Evolutionary conservation across 1,140 invertebrate genomes (phyloP), one percentile per base, ranked within the genome.

Genomic region (Radopholus similis): DNA sequence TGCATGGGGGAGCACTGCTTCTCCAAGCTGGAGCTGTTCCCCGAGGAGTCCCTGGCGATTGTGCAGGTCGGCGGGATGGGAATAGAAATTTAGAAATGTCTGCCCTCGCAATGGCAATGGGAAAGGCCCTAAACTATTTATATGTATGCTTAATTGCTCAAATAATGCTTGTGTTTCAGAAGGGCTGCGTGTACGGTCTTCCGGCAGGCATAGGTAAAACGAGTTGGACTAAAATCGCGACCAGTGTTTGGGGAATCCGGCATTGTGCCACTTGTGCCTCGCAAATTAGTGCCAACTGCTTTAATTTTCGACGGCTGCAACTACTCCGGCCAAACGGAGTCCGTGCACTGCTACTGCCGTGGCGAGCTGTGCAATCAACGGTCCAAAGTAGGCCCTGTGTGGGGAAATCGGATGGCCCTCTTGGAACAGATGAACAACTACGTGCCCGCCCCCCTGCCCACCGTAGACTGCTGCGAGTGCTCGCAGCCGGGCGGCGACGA

Each of bases 401-500:
- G 30, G 28, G 6, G 26, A 77, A 5, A 44, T 42, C 18, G 6
- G 5, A 30, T 47, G 21, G n/a, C n/a, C 15, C 53, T 51, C 26
- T n/a, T 37, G 11, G 72, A 73, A 56, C 53, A 80, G 80, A 44
- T 80, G 56, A 72, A 81, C 44, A 68, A 75, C 65, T 81, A 75
- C 63, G 63, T 57, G 30, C 73, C 81, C 11, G 30, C 70, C 18
- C 54, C 51, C 13, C 66, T 81, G 63, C 79, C 80, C 15, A 68
- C 66, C 6, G 62, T 81, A 26, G 78, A 81, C 44, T 81, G 79
- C 37, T 81, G 79, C 66, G 77, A 77, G 34, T 81, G 80, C 67
- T 77, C 77, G 15, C 68, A 77, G 53, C 70, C 71, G 11, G 53
- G 76, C 58, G 79, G 79, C 5, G 77, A 77, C 44, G 65, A 75